Evolutionary conservation across 23 tunicate species (phyloP).

Genomic region (Clavelina lepadiformis): DNA sequence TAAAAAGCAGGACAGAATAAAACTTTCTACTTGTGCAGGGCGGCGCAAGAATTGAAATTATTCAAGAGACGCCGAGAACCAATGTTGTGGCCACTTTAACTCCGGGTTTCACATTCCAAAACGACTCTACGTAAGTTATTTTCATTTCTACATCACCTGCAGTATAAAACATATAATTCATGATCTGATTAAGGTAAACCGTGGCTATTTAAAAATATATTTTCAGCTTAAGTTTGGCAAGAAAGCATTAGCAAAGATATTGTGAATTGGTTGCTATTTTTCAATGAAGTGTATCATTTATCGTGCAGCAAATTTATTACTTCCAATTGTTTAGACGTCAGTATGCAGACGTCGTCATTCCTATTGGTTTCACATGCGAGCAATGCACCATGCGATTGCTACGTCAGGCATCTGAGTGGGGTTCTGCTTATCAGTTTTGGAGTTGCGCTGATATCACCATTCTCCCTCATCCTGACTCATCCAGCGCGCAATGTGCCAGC

Average conservation of each 20-base stretch:
- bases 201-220: background rate
- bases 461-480: constrained; percentile 28
- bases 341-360: constrained; percentile 54
- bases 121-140: no score
- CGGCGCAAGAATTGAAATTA: no score
- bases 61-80: no score
- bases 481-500: constrained; percentile 18
- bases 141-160: no score
- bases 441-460: constrained; percentile 86
- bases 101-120: no score
- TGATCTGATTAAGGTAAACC: no score
- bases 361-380: constrained; percentile 43
- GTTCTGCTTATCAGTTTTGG: constrained; percentile 59
- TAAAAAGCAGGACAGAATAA: no score
- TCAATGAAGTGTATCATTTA: no score
- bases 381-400: constrained; percentile 53
- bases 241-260: background rate
- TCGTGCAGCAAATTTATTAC: no score
- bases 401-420: constrained; percentile 88
- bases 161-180: no score
- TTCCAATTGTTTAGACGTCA: constrained; percentile 29
- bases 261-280: background rate
- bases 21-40: no score
- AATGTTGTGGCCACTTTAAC: no score
- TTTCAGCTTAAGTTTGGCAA: background rate